phyloP scores from a whole-genome alignment of 2,797 vertebrate species.

The Takifugu ocellatus region DNA sequence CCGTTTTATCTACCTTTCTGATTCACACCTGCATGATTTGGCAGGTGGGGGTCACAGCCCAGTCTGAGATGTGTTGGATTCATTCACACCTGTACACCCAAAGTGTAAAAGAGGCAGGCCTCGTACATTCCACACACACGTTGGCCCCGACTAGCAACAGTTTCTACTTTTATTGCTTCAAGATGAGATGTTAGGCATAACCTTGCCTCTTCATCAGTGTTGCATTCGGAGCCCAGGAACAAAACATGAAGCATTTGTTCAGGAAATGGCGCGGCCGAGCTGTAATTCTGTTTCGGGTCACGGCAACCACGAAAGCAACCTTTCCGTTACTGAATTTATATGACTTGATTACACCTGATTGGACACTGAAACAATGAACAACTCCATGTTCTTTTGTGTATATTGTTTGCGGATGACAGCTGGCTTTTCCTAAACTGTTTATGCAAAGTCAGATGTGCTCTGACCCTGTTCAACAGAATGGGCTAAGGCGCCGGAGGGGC shows the following conservation, averaged over 20 bases:
- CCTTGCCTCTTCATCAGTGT: conserved; percentile 44
- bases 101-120: too few species aligned
- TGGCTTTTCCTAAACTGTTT: conserved; percentile 47
- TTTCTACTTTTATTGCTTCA: conserved; percentile 50
- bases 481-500: not conserved
- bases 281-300: conserved; percentile 14
- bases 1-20: not conserved
- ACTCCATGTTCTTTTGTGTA: conserved; percentile 26
- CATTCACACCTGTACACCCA: too few species aligned
- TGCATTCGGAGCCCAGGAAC: conserved; percentile 26
- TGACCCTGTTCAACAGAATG: conserved; percentile 13
- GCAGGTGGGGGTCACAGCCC: too few species aligned
- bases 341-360: conserved; percentile 39
- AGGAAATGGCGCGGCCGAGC: conserved; percentile 7
- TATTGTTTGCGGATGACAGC: conserved; percentile 37
- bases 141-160: conserved; percentile 18
- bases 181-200: conserved; percentile 42
- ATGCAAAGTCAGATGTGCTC: conserved; percentile 31
- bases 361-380: conserved; percentile 28
- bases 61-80: too few species aligned
- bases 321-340: conserved; percentile 23
- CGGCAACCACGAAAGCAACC: conserved; percentile 26
- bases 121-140: too few species aligned
- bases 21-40: conserved; percentile 19
- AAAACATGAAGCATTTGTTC: conserved; percentile 32